Percentiles rank a stretch among this genome's conserved stretches.
Conservation (phyloP, 2,113 vertebrate genomes). For the Bubo bubo region DNA sequence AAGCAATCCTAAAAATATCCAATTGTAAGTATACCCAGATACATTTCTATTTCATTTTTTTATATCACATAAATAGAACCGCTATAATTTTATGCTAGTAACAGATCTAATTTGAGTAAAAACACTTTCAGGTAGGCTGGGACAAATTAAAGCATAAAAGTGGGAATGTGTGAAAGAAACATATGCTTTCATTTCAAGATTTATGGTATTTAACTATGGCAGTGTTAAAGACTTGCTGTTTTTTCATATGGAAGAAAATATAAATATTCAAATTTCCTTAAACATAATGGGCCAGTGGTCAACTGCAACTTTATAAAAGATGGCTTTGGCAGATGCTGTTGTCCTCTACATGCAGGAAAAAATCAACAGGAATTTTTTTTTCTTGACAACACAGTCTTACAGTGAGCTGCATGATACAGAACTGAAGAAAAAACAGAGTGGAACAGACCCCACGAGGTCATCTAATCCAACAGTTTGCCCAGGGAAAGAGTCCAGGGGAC, state of each 20-base stretch:
- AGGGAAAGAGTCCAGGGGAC: neutral
- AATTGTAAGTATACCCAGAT: neutral
- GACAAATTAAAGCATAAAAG: constrained; percentile 43
- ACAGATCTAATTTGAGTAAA: constrained; percentile 40
- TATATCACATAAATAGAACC: constrained; percentile 15
- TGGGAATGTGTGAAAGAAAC: constrained; percentile 50
- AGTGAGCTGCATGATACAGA: neutral
- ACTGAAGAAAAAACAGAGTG: neutral
- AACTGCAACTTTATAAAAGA: neutral
- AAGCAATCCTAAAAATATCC: constrained; percentile 36
- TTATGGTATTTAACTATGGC: neutral
- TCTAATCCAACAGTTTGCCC: neutral
- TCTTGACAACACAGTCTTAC: neutral
- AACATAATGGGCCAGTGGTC: neutral
- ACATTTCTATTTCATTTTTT: constrained; percentile 2
- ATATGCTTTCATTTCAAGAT: constrained; percentile 25
- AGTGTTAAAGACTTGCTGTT: neutral
- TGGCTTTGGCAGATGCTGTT: neutral
- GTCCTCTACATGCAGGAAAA: neutral
- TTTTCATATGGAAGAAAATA: neutral
- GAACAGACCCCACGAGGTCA: neutral
- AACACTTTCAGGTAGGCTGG: constrained; percentile 48
- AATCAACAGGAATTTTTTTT: neutral
- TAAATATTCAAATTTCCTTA: neutral
- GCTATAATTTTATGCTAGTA: constrained; percentile 52